Base-by-base conservation (phyloP, 2,113 vertebrate species). In the Peromyscus leucopus region DNA sequence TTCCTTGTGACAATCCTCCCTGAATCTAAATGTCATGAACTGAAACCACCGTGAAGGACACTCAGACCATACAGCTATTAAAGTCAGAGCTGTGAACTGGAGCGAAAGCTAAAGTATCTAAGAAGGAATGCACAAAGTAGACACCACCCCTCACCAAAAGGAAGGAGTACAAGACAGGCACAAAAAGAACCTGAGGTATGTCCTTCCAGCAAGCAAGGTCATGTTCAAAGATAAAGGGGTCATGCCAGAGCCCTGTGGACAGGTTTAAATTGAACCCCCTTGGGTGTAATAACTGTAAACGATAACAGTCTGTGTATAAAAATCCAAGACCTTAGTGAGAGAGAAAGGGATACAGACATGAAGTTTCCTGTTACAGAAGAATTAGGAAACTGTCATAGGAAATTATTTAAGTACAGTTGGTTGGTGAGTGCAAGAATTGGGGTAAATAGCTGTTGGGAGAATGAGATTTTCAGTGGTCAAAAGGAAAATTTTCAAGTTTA, bases 21-120 rank as follows among this genome's bases (percentile, higher is more conserved):
- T 61, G 63, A 85, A 33, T 51, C 76, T 83, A 82, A 90, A 88
- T 67, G 17, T 33, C 57, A 87, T 4, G 5, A 61, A 51, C 71
- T 83, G 78, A 59, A 97, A 39, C 39, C 59, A 84, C 46, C 87
- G 13, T 8, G 28, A 95, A 95, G 57, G 51, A 83, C n/a, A 91
- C 67, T 67, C 84, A 88, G 61, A 65, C 71, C 82, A 89, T 2
- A n/a, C 5, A 80, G 87, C 15, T 48, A 31, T 48, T 48, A 24
- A 28, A 48, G 84, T 95, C 71, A 80, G 48, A 96, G 48, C 76
- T 89, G 26, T 57, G 24, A 90, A 72, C 17, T 55, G 11, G 33
- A 46, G 11, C 24, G 67, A 51, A 21, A 8, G 74, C 59, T 88
- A 75, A 90, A 39, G 26, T 19, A 57, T 63, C 42, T 71, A 88